Conservation (phyloP, 2,888 invertebrate genomes). For the Quadriops clusia region DNA sequence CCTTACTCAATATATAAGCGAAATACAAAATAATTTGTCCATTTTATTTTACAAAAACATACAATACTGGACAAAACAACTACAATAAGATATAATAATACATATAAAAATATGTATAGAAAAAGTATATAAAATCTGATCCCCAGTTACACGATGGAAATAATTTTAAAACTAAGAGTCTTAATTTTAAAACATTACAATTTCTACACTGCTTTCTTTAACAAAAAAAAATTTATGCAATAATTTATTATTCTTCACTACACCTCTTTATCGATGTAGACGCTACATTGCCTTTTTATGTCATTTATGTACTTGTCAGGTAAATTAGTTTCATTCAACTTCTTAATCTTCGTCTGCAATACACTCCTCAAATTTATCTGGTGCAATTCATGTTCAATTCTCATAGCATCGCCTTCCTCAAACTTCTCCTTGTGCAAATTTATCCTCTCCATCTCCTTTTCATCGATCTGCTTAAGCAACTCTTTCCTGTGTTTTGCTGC, state of each 20-base stretch:
- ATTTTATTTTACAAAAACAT: too few species aligned
- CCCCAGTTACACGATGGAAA: too few species aligned
- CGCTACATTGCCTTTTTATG: constrained; percentile 24
- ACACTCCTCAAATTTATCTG: constrained; percentile 40
- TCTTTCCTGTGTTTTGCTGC: constrained; percentile 47
- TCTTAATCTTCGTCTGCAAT: constrained; percentile 43
- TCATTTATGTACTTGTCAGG: constrained; percentile 28
- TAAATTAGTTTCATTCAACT: constrained; percentile 38
- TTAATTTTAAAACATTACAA: not conserved
- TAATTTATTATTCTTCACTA: too few species aligned
- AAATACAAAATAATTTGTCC: too few species aligned
- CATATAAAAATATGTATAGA: too few species aligned
- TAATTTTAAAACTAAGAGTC: not conserved
- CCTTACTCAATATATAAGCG: too few species aligned
- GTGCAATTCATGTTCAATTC: constrained; percentile 48
- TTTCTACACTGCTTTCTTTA: not conserved
- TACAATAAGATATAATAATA: too few species aligned
- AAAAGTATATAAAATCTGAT: too few species aligned
- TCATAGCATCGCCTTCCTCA: constrained; percentile 53
- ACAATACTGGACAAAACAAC: too few species aligned
- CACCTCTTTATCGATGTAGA: too few species aligned
- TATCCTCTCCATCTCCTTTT: constrained; percentile 54
- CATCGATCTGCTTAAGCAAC: constrained; percentile 57
- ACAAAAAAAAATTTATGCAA: constrained; percentile 1
- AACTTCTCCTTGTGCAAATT: constrained; percentile 48